Conservation (phyloP, 1,140 invertebrate genomes). For the Phocides pigmalion region DNA sequence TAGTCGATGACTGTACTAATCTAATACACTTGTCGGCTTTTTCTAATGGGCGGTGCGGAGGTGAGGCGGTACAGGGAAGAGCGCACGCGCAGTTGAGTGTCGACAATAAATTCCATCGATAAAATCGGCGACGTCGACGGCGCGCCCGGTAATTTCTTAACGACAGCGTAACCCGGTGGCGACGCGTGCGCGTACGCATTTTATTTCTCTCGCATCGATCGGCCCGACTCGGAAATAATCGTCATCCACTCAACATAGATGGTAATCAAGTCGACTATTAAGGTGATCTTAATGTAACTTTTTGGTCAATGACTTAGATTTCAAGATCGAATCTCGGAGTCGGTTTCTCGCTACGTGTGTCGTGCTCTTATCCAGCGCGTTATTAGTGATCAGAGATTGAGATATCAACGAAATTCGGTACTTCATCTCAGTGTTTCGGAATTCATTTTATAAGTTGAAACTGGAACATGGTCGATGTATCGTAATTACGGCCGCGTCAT, state of each 20-base stretch:
- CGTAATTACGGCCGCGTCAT: neutral
- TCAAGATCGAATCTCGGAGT: constrained; percentile 49
- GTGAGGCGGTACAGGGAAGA: constrained; percentile 48
- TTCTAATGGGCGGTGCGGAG: constrained; percentile 42
- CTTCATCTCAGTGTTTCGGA: neutral
- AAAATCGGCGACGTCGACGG: constrained; percentile 77
- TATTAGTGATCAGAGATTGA: constrained; percentile 39
- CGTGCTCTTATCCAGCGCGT: constrained; percentile 32
- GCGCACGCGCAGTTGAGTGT: constrained; percentile 62
- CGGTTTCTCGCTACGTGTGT: constrained; percentile 42
- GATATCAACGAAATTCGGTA: constrained; percentile 33
- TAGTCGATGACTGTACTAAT: constrained; percentile 27
- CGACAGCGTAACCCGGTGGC: constrained; percentile 81
- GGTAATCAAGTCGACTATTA: constrained; percentile 80
- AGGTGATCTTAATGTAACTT: constrained; percentile 76
- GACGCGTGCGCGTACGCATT: constrained; percentile 79
- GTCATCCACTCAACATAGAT: constrained; percentile 79
- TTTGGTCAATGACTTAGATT: constrained; percentile 61
- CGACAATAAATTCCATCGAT: constrained; percentile 82
- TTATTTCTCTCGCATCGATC: constrained; percentile 75
- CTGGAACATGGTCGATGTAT: neutral
- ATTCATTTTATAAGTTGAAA: constrained; percentile 3
- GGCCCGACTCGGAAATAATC: constrained; percentile 78
- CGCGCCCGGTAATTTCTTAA: constrained; percentile 77
- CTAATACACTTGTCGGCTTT: constrained; percentile 40